Evolutionary conservation across 2,797 vertebrate species (phyloP).

Genomic region (Peromyscus attwateri): DNA sequence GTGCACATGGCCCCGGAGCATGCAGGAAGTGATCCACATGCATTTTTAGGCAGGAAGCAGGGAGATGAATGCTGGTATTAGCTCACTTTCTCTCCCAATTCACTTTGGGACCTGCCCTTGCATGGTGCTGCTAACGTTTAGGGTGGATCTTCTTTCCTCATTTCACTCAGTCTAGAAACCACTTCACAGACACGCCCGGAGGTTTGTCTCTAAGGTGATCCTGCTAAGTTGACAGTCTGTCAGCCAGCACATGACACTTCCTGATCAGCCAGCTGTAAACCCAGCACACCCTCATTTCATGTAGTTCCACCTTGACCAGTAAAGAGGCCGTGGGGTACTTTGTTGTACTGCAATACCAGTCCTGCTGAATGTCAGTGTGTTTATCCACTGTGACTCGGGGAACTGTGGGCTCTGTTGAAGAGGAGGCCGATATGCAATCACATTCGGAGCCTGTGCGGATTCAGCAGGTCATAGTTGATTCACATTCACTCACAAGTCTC

Average conservation of each 20-base stretch:
- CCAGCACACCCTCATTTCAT: not conserved
- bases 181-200: not conserved
- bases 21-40: no score
- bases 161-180: not conserved
- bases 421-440: not conserved
- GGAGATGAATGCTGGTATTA: no score
- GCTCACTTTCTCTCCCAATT: no score
- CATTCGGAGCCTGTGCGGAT: not conserved
- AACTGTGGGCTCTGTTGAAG: not conserved
- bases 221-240: not conserved
- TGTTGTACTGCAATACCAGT: not conserved
- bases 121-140: no score
- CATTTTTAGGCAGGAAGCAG: no score
- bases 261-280: not conserved
- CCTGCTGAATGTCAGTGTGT: not conserved
- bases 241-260: not conserved
- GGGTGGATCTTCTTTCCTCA: not conserved
- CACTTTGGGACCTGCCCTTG: no score
- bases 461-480: not conserved
- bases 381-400: not conserved
- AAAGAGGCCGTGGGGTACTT: not conserved
- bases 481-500: not conserved
- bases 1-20: no score
- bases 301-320: not conserved
- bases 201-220: not conserved